Percentiles rank a stretch among this genome's conserved stretches.
Conservation (phyloP, 2,888 invertebrate species). For the Orchesellides sinensis region DNA sequence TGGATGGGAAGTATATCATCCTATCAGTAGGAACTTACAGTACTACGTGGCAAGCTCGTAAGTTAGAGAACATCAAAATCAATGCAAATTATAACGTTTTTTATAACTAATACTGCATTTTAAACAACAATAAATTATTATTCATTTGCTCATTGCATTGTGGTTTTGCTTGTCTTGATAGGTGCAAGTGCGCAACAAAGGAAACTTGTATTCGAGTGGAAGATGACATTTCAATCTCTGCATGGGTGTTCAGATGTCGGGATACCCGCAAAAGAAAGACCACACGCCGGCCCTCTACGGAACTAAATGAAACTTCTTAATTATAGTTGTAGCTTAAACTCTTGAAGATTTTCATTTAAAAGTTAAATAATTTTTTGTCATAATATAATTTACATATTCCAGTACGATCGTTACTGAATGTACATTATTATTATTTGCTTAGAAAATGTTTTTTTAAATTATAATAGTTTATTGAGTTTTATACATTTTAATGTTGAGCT, state of each 20-base stretch:
- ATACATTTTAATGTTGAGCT: background rate
- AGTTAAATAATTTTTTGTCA: background rate
- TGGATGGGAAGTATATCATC: constrained; percentile 82
- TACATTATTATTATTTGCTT: background rate
- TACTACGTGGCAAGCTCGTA: constrained; percentile 82
- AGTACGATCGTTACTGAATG: background rate
- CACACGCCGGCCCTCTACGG: constrained; percentile 50
- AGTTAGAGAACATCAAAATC: too few species aligned
- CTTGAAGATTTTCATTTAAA: constrained; percentile 12
- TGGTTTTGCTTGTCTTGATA: constrained; percentile 75
- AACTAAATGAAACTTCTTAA: constrained; percentile 54
- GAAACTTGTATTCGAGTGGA: constrained; percentile 79
- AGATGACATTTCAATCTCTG: constrained; percentile 81
- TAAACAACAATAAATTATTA: background rate
- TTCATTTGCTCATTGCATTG: background rate
- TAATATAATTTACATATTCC: background rate
- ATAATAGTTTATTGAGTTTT: background rate
- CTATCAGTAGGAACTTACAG: constrained; percentile 78
- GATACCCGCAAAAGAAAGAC: constrained; percentile 60
- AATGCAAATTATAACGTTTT: background rate
- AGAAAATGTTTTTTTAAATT: background rate
- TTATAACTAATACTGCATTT: constrained; percentile 9
- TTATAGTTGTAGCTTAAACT: constrained; percentile 36
- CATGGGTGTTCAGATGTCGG: constrained; percentile 81
- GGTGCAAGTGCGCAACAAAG: constrained; percentile 79